Conservation (phyloP, 2,113 vertebrate genomes). For the Himantopus leucocephalus region DNA sequence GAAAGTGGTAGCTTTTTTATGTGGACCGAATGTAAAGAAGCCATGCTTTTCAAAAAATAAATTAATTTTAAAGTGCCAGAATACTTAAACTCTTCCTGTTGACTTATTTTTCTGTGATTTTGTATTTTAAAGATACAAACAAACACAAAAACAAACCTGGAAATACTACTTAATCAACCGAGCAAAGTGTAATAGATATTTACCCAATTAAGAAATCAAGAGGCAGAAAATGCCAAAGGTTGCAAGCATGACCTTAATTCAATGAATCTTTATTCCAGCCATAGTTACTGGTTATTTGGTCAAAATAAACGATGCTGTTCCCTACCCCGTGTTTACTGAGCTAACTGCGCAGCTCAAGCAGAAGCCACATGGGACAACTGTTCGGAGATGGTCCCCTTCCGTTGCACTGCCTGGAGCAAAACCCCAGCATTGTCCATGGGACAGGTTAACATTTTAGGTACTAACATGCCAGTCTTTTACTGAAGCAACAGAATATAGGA, state of each 20-base stretch:
- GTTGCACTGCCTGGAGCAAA: neutral
- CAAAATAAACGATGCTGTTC: neutral
- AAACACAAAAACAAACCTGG: neutral
- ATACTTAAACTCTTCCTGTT: neutral
- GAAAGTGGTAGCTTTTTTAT: neutral
- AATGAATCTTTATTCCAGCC: neutral
- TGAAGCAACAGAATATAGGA: neutral
- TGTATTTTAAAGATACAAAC: neutral
- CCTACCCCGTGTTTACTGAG: neutral
- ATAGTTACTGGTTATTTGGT: neutral
- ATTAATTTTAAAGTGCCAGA: neutral
- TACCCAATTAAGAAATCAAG: conserved; percentile 2
- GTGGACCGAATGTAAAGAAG: neutral
- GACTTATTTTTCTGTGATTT: neutral
- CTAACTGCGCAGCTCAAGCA: neutral
- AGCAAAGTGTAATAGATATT: neutral
- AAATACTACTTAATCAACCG: neutral
- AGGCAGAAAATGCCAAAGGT: neutral
- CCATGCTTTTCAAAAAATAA: neutral
- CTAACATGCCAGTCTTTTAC: neutral
- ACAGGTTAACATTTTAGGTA: neutral
- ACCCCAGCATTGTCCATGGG: neutral
- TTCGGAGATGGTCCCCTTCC: neutral
- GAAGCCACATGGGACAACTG: neutral
- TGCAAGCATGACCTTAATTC: neutral